Percentiles rank a stretch among this genome's conserved stretches.
Conservation (phyloP, 2,888 invertebrate genomes). For the Auanema freiburgensis region DNA sequence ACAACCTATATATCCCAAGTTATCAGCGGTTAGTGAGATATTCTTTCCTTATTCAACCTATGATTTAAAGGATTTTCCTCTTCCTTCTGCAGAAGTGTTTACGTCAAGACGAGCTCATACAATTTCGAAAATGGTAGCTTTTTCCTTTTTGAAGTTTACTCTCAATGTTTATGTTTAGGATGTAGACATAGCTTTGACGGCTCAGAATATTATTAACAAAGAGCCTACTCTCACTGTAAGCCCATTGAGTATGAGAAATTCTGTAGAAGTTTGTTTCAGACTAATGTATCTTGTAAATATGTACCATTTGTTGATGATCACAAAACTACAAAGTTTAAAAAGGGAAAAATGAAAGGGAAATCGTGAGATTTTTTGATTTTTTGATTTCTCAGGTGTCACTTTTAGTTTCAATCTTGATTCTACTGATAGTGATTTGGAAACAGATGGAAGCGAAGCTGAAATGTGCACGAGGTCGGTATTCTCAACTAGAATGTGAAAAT, state of each 20-base stretch:
- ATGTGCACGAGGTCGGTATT: conserved; percentile 30
- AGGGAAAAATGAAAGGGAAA: conserved; percentile 1
- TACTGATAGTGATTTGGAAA: conserved; percentile 33
- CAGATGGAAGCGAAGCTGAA: conserved; percentile 49
- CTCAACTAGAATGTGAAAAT: neutral
- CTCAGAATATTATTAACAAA: too few relatives aligned
- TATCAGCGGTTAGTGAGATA: neutral
- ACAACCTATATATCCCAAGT: conserved; percentile 1
- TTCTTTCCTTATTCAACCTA: too few relatives aligned
- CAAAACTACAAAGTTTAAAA: neutral
- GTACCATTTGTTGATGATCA: too few relatives aligned
- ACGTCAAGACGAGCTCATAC: too few relatives aligned
- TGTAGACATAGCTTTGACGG: too few relatives aligned
- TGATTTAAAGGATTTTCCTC: neutral
- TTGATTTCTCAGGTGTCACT: neutral
- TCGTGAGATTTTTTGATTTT: neutral
- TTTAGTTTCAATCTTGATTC: conserved; percentile 9
- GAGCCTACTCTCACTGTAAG: too few relatives aligned
- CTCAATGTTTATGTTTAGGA: too few relatives aligned
- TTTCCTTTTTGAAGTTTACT: too few relatives aligned
- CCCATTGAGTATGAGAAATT: too few relatives aligned
- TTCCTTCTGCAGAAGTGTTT: neutral
- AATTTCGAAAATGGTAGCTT: too few relatives aligned
- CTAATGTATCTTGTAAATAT: too few relatives aligned
- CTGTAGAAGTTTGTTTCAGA: too few relatives aligned